Conservation (phyloP, 2,113 vertebrate species). For the Egretta garzetta region DNA sequence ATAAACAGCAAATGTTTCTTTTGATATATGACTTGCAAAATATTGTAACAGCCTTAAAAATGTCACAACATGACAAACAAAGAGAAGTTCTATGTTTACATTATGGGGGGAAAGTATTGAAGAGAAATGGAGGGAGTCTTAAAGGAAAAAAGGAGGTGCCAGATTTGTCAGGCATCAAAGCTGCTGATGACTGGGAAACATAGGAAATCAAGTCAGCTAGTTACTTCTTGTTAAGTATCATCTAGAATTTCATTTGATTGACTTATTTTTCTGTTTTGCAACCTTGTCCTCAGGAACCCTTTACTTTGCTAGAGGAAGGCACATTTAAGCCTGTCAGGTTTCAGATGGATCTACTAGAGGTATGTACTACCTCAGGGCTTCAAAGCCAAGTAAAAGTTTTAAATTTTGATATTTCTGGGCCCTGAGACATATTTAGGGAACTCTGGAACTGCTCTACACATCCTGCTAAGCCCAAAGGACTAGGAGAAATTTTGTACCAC, state of each 20-base stretch:
- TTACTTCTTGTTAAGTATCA: not conserved
- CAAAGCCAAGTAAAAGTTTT: not conserved
- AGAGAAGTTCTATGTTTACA: not conserved
- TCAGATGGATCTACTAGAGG: not conserved
- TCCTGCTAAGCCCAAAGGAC: not conserved
- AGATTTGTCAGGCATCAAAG: not conserved
- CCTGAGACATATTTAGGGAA: not conserved
- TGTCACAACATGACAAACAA: not conserved
- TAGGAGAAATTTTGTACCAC: not conserved
- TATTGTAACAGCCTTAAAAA: not conserved
- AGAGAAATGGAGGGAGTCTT: not conserved
- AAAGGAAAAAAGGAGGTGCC: not conserved
- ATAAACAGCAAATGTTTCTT: not conserved
- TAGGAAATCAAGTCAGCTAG: not conserved
- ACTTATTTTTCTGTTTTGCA: not conserved
- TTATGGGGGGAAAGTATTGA: not conserved
- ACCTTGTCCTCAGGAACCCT: not conserved
- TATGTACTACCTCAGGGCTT: not conserved
- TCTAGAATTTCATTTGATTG: not conserved
- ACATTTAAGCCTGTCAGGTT: not conserved
- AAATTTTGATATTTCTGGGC: not conserved
- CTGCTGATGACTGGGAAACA: not conserved
- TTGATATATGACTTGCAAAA: not conserved
- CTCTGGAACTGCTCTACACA: not conserved
- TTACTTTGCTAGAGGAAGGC: not conserved